Conservation (phyloP, 2,888 invertebrate species). For the Leptopilina syphax region DNA sequence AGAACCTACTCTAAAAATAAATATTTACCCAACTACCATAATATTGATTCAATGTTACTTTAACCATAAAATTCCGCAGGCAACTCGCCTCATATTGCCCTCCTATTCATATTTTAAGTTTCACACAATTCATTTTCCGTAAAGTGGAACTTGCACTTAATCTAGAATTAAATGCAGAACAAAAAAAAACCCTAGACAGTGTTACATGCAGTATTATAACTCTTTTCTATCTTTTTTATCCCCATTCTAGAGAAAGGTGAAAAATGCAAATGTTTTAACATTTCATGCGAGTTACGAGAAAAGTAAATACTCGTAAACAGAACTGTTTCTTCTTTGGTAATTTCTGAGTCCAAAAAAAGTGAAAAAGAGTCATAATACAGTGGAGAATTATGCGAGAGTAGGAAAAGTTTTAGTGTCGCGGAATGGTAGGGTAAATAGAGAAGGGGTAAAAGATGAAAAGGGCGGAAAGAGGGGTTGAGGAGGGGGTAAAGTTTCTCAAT, state of each 20-base stretch:
- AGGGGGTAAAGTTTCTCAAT: slow-evolving; percentile 12
- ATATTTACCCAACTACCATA: too few relatives aligned
- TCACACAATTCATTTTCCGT: not conserved
- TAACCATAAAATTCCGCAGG: not conserved
- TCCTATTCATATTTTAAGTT: slow-evolving; percentile 9
- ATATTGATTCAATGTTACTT: not conserved
- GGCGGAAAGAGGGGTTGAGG: not conserved
- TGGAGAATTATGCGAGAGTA: slow-evolving; percentile 14
- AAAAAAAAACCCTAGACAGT: too few relatives aligned
- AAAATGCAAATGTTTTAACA: slow-evolving; percentile 20
- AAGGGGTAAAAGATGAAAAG: too few relatives aligned
- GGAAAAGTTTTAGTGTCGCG: not conserved
- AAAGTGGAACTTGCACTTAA: slow-evolving; percentile 21
- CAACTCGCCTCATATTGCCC: not conserved
- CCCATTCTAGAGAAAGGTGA: not conserved
- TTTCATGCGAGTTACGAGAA: slow-evolving; percentile 15
- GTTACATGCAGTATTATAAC: not conserved
- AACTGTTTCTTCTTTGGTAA: slow-evolving; percentile 19
- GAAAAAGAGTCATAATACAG: slow-evolving; percentile 15
- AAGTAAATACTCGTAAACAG: slow-evolving; percentile 16
- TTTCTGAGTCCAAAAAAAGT: slow-evolving; percentile 6
- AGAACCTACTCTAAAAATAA: too few relatives aligned
- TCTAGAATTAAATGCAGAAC: not conserved
- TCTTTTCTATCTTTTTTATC: not conserved
- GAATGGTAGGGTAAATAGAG: not conserved